Evolutionary conservation across 2,888 invertebrate genomes (phyloP).

Genomic region (Halictus quadricinctus): DNA sequence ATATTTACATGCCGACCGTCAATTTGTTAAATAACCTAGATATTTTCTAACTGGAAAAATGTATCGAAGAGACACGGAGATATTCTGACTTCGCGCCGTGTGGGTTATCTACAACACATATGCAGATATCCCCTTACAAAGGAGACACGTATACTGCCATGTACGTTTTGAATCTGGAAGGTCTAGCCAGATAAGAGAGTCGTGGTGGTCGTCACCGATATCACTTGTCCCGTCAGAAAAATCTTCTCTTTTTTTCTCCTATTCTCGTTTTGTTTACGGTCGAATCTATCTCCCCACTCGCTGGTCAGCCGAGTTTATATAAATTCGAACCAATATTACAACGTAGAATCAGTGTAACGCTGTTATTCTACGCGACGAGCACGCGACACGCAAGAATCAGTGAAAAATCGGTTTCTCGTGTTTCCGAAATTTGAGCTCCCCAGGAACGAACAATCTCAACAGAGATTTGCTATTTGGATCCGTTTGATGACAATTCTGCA

Average conservation of each 20-base stretch:
- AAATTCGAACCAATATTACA: conserved; percentile 53
- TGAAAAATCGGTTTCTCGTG: background rate
- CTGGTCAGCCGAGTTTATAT: conserved; percentile 64
- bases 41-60: background rate
- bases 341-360: conserved; percentile 42
- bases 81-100: background rate
- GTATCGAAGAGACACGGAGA: too few relatives aligned
- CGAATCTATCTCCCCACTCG: conserved; percentile 32
- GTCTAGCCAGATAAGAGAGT: conserved; percentile 51
- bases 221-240: conserved; percentile 34
- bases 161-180: conserved; percentile 24
- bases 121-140: background rate
- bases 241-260: conserved; percentile 5
- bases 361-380: background rate
- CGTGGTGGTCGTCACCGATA: conserved; percentile 63
- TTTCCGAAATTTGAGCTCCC: background rate
- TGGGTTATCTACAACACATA: background rate
- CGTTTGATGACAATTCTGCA: conserved; percentile 68
- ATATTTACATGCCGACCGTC: background rate
- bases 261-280: conserved; percentile 11
- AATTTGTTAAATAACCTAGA: conserved; percentile 1
- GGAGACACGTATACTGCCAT: background rate
- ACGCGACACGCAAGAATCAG: background rate
- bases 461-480: conserved; percentile 1
- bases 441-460: background rate